Evolutionary conservation across 2,888 invertebrate genomes (phyloP).

Genomic region (Panopea generosa): DNA sequence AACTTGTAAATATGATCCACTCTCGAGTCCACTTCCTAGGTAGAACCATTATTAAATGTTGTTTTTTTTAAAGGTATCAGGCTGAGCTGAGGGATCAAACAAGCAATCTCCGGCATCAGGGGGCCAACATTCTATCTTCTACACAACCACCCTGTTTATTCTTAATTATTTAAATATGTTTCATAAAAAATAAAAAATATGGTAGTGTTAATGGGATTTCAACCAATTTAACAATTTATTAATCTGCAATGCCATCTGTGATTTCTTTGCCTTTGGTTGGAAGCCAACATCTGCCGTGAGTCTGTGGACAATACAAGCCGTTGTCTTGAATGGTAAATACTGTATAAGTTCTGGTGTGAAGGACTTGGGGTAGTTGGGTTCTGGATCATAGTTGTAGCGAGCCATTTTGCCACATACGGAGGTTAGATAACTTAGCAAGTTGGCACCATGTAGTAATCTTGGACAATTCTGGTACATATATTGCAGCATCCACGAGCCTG

Average conservation of each 20-base stretch:
- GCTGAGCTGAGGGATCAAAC: too few relatives aligned
- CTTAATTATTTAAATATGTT: too few relatives aligned
- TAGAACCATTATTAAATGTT: too few relatives aligned
- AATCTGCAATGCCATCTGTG: slow-evolving; percentile 8
- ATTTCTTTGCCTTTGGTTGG: slow-evolving; percentile 3
- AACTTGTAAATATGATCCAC: too few relatives aligned
- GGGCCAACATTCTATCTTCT: too few relatives aligned
- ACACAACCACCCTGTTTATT: too few relatives aligned
- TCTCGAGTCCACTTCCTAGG: too few relatives aligned
- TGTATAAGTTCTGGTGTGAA: background rate
- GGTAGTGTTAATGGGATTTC: too few relatives aligned
- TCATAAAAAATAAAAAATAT: too few relatives aligned
- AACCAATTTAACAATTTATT: background rate
- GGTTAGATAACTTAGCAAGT: slow-evolving; percentile 7
- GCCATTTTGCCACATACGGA: slow-evolving; percentile 12
- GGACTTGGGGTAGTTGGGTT: background rate
- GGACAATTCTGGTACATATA: background rate
- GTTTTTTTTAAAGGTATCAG: too few relatives aligned
- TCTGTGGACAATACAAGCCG: slow-evolving; percentile 9
- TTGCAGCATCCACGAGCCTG: slow-evolving; percentile 21
- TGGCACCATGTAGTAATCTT: background rate
- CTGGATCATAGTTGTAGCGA: background rate
- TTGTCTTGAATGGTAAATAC: slow-evolving; percentile 1
- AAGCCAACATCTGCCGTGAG: slow-evolving; percentile 8
- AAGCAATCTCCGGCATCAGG: too few relatives aligned